Evolutionary conservation across 2,113 vertebrate species (phyloP), one percentile per base, ranked within the genome.

Genomic region (Plestiodon gilberti): DNA sequence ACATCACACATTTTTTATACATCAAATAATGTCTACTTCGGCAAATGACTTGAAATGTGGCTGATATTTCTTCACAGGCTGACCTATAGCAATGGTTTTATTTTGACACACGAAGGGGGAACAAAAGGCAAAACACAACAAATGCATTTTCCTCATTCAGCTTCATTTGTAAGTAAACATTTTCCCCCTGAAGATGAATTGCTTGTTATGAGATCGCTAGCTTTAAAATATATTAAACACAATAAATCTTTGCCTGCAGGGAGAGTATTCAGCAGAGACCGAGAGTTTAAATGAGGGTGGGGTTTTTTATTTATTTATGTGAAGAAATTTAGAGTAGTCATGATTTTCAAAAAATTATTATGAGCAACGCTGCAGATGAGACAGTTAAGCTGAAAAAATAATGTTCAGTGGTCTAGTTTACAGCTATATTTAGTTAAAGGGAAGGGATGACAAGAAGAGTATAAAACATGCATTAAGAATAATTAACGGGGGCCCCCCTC

Each of bases 151-250:
- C 23, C 82, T 43, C 80, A 20, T 89, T 73, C 77, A 61, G 13
- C n/a, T 92, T 93, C 90, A 84, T 92, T 93, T 93, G 93, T 87
- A 90, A 25, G 82, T 89, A 93, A 93, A 89, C 18, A 76, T 65
- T n/a, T 38, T 75, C 89, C 87, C 85, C 79, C 70, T 89, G 91
- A 92, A 92, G 91, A 95, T 91, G 20, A 43, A 94, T 95, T 84
- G 38, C 57, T 88, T 89, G 89, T 82, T 84, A 89, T 80, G n/a
- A 48, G 52, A 70, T 83, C 85, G 25, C 25, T 89, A 87, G 23
- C 25, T 89, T 94, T 84, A 87, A 92, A 94, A 83, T 90, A 92
- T 94, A 94, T 94, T 94, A 90, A 93, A 93, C 48, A 48, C 15
- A 84, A 94, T 95, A 93, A 90, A 94, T 95, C 89, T 90, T 93